Conservation (phyloP, 2,888 invertebrate species). For the Acrocyrtus sp. region DNA sequence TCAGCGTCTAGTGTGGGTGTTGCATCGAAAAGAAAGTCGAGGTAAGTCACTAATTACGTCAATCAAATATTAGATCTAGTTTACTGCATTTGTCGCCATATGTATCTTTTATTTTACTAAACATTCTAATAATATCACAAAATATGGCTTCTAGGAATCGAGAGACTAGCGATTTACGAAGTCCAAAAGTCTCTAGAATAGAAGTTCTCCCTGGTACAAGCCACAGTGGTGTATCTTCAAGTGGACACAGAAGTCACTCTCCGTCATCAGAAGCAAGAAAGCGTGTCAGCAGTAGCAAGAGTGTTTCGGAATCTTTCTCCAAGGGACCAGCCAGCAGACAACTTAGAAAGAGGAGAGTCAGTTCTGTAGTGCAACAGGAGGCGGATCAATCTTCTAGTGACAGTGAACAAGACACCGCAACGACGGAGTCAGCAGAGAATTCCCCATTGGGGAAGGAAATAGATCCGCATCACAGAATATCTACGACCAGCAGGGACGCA, state of each 20-base stretch:
- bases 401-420: slow-evolving; percentile 57
- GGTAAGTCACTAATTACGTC: no score
- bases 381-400: slow-evolving; percentile 50
- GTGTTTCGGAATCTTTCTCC: not conserved
- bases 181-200: slow-evolving; percentile 39
- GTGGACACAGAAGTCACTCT: slow-evolving; percentile 3
- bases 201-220: slow-evolving; percentile 24
- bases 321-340: slow-evolving; percentile 35
- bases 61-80: not conserved
- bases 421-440: slow-evolving; percentile 58
- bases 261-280: slow-evolving; percentile 12
- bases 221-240: slow-evolving; percentile 4
- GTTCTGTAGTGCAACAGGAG: slow-evolving; percentile 28
- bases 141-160: no score
- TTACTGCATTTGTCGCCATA: not conserved
- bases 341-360: slow-evolving; percentile 32
- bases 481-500: slow-evolving; percentile 30
- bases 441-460: slow-evolving; percentile 52
- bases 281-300: slow-evolving; percentile 1
- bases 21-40: slow-evolving; percentile 53
- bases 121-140: no score
- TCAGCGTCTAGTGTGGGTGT: slow-evolving; percentile 49
- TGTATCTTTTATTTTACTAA: no score
- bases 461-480: slow-evolving; percentile 39
- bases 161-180: slow-evolving; percentile 41